These are phyloP conservation scores for Lymantria monacha DNA, from an alignment of 2,888 invertebrate species.

Conservation along the genomic window DNA sequence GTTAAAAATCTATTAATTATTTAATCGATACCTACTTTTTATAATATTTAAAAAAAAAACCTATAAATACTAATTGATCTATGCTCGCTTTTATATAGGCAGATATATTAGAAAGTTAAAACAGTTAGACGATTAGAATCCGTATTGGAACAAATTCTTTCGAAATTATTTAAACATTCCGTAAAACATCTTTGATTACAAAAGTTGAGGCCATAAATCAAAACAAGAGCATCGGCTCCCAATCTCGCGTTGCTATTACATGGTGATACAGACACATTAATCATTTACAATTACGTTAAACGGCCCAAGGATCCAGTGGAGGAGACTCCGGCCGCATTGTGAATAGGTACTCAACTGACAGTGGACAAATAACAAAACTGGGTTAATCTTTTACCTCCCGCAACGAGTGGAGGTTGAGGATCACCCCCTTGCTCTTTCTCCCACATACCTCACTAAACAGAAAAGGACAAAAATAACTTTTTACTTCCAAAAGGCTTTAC, in stretches of 20 bases:
- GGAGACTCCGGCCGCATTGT: constrained; percentile 76
- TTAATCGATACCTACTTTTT: too few species aligned
- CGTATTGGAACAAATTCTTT: constrained; percentile 6
- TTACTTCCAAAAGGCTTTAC: constrained; percentile 53
- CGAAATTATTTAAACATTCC: constrained; percentile 35
- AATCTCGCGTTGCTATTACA: constrained; percentile 69
- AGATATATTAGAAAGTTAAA: constrained; percentile 1
- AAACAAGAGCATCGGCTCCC: constrained; percentile 61
- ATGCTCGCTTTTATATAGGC: neutral
- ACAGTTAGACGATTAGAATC: neutral
- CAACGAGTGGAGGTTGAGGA: constrained; percentile 63
- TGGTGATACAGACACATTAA: constrained; percentile 72
- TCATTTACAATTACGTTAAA: constrained; percentile 81
- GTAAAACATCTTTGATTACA: constrained; percentile 42
- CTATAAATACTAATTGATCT: neutral
- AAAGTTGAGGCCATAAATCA: constrained; percentile 65
- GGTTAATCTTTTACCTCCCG: constrained; percentile 82
- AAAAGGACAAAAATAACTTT: constrained; percentile 55
- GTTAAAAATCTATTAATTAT: too few species aligned
- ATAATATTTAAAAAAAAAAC: too few species aligned
- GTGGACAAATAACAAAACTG: constrained; percentile 83
- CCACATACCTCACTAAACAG: constrained; percentile 55
- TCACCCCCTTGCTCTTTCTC: constrained; percentile 65
- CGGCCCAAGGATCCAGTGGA: constrained; percentile 70
- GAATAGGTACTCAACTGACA: constrained; percentile 81